Evolutionary conservation across 2,113 vertebrate genomes (phyloP), one percentile per base, ranked within the genome.

Genomic region (Aphyosemion australe): DNA sequence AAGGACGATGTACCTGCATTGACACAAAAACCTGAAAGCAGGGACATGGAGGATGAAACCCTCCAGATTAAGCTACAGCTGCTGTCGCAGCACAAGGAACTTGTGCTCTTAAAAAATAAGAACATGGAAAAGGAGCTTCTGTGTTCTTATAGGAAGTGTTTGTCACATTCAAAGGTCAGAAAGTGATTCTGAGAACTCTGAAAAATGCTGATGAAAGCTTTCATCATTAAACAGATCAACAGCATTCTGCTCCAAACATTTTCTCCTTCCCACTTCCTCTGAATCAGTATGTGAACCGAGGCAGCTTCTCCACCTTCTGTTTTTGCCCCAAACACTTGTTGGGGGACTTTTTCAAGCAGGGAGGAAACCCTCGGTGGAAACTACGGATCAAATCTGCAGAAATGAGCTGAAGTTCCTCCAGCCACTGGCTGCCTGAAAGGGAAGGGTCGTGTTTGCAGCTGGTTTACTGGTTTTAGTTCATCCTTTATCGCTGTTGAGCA

Each of bases 331-430:
- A 43, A 26, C 65, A 19, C 34, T 37, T 12, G 60, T 39, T 56
- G 71, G 62, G 3, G 6, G 21, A 50, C 19, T 52, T 32, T 21
- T 11, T 72, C 31, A 47, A 59, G 52, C 46, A 8, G 13, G n/a
- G 15, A 60, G 45, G 51, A 70, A 55, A 9, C 47, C 41, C n/a
- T 50, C 52, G 31, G 55, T 3, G 43, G 49, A 78, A 45, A 64
- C 45, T 31, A 3, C 41, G 4, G 6, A 43, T 64, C 54, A 49
- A 15, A 31, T 12, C 15, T 56, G 50, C 64, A 62, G 51, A 66
- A 14, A 15, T 1, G 46, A 45, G 59, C 57, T 47, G 52, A 52
- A 46, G 58, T 42, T 18, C 34, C n/a, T 13, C 6, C 31, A 21
- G 42, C 15, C 53, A 13, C 31, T 8, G 16, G 12, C 65, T 52